Conservation (phyloP, 2,113 vertebrate genomes). For the Melierax canorus region DNA sequence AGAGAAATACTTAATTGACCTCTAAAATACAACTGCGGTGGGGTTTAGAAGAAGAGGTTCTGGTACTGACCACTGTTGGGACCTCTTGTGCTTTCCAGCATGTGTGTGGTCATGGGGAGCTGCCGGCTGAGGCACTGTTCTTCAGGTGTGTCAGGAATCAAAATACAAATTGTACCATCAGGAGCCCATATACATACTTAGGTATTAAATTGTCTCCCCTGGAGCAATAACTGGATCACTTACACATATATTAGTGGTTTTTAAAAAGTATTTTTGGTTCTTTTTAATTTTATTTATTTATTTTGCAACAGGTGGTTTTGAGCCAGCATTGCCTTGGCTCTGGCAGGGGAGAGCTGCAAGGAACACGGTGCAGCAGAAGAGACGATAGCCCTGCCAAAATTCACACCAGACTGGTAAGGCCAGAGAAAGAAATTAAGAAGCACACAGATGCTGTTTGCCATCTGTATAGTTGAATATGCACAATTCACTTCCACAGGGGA, state of each 20-base stretch:
- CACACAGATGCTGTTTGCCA: neutral
- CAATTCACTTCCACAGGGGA: neutral
- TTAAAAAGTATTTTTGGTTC: neutral
- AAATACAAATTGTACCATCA: neutral
- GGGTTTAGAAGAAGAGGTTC: neutral
- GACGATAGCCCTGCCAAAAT: neutral
- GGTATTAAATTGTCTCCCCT: neutral
- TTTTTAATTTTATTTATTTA: neutral
- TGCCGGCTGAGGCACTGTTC: neutral
- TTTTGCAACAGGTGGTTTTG: neutral
- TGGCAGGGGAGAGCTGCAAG: rapidly evolving
- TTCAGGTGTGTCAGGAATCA: neutral
- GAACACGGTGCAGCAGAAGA: neutral
- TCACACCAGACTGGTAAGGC: neutral
- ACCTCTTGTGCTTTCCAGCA: neutral
- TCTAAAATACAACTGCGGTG: neutral
- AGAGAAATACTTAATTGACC: neutral
- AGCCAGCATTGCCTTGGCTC: rapidly evolving
- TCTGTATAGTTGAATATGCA: neutral
- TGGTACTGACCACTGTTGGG: neutral
- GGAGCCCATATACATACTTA: neutral
- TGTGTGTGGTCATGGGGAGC: rapidly evolving
- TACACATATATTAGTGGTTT: neutral
- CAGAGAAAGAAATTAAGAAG: neutral
- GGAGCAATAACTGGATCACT: neutral